Evolutionary conservation across 1,140 invertebrate genomes (phyloP), one percentile per base, ranked within the genome.

Genomic region (Colletes latitarsis): DNA sequence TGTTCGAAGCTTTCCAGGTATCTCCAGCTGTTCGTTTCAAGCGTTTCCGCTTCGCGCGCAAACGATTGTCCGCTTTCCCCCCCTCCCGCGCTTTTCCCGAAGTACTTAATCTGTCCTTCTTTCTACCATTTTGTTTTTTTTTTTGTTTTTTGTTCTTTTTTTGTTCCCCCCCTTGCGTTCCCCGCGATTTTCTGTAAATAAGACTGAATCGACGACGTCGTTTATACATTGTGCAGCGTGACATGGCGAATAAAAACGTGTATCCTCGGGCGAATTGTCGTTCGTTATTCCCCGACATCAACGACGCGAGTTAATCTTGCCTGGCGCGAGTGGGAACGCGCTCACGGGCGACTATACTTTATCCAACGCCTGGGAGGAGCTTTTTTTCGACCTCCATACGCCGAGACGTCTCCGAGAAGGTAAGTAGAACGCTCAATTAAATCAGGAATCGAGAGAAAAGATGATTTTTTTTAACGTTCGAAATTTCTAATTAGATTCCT

Each of bases 1-100:
- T 67, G 70, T 82, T 87, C 80, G 64, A 88, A 84, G 88, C 89
- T 89, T 89, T 90, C 88, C 88, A 89, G 77, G 89, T 89, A 90
- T 90, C 88, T 89, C 88, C 81, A 86, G 63, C 67, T 79, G 62
- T 75, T 82, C 81, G 84, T 84, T 86, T 76, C 68, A 63, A 66
- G 68, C 60, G 55, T 64, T 62, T 57, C 70, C 55, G 53, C 53
- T 46, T n/a, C 49, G 46, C 43, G 19, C 53, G 46, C 43, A 39
- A 55, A 60, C 55, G 71, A 68, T 67, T 21, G n/a, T 53, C 49
- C 17, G 58, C 60, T 66, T 73, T 52, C 41, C 12, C 62, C 55
- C 62, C 19, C 60, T 57, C n/a, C 41, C 15, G 14, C 46, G 46
- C 58, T 43, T 62, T 17, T 71, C 49, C 49, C 49, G 10, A 49